Base-by-base conservation (phyloP, 2,797 vertebrate species). In the Melopsittacus undulatus region DNA sequence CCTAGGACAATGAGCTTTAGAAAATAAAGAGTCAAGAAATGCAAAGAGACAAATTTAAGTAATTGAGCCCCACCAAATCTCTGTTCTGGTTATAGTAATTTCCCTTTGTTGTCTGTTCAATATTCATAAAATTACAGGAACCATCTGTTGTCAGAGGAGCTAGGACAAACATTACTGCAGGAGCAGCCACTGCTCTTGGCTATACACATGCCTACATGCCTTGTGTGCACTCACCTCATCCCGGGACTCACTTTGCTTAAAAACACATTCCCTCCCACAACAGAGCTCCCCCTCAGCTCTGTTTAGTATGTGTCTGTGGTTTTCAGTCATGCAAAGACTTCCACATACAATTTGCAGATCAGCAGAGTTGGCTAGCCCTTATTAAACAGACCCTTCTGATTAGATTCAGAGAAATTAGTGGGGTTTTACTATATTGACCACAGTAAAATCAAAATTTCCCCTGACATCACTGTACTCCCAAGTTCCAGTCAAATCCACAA, bases 11-110 rank as follows among this genome's bases (percentile, higher is more conserved):
- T 0, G 2, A 42, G 56, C 40, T 94, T 82, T 15, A 78, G 49
- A 62, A 93, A 95, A 74, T 23, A 88, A 56, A 56, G 70, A 59
- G 43, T 57, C 45, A 46, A 88, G 38, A 48, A 83, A 88, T 83
- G 30, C 36, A 61, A 74, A 77, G 26, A 64, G 13, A 19, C 10
- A 79, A 67, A 56, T n/a, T 59, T 30, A 70, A 89, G 56, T 42
- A 64, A 87, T 27, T 67, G 59, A 69, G 38, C 10, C 38, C 26
- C 36, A 66, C 10, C 23, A 77, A 19, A 92, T 46, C 7, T 36
- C 56, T 59, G 15, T 48, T 70, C 62, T 51, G 24, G 6, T 62
- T 75, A 57, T 32, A 80, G 66, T 24, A 59, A 32, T 66, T 78
- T 93, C 70, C 21, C 20, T 87, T 67, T 59, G 38, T 19, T 72